phyloP scores from a whole-genome alignment of 1,140 invertebrate genomes.

The Whitmania pigra region DNA sequence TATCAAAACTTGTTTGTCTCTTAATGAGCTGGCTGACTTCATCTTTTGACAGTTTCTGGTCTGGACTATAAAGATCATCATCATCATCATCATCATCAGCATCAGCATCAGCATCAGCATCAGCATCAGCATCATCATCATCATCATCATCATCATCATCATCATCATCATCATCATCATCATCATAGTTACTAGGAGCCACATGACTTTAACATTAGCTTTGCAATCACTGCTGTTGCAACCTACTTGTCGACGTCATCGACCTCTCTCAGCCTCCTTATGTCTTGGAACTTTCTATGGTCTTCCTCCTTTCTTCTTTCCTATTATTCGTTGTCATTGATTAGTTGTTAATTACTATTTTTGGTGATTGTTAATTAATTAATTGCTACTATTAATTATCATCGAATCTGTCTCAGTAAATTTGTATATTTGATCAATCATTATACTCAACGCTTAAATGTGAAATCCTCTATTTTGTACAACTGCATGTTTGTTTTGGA shows the following conservation, averaged over 20 bases:
- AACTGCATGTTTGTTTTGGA: too few species aligned
- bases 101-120: too few species aligned
- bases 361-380: too few species aligned
- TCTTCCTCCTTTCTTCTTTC: constrained; percentile 61
- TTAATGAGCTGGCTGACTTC: constrained; percentile 20
- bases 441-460: too few species aligned
- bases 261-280: constrained; percentile 47
- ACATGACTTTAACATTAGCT: constrained; percentile 18
- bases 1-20: constrained; percentile 27
- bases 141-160: neutral
- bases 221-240: neutral
- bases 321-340: constrained; percentile 31
- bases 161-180: neutral
- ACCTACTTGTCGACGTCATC: constrained; percentile 36
- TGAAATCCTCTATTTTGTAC: too few species aligned
- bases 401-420: neutral
- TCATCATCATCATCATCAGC: neutral
- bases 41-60: constrained; percentile 11
- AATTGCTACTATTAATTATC: too few species aligned
- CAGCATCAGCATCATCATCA: too few species aligned
- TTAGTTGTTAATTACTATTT: too few species aligned
- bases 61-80: neutral
- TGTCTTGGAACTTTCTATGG: constrained; percentile 50
- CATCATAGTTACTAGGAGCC: neutral
- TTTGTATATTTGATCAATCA: too few species aligned